These are phyloP conservation scores for Pygocentrus nattereri DNA, from an alignment of 2,797 vertebrate genomes.

Conservation along the genomic window DNA sequence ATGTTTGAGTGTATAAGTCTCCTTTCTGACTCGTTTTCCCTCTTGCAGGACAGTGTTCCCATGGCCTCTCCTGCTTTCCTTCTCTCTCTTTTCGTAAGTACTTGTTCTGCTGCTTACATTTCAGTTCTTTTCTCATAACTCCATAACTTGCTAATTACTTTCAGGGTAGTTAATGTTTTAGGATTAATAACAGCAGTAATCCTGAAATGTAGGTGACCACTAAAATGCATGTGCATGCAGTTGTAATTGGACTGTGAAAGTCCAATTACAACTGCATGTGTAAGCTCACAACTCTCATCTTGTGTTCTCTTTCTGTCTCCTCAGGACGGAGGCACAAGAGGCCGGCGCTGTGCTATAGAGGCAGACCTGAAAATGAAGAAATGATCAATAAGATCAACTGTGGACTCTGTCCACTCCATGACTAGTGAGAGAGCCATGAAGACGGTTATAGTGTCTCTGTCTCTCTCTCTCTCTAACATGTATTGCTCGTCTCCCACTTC, in stretches of 20 bases:
- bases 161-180: too few relatives aligned
- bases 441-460: not conserved
- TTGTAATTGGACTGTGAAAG: too few relatives aligned
- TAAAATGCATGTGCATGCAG: too few relatives aligned
- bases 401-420: not conserved
- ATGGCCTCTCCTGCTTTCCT: conserved; percentile 99
- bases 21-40: conserved; percentile 77
- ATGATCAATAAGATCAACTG: conserved; percentile 64
- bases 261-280: too few relatives aligned
- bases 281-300: not conserved
- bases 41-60: conserved; percentile 96
- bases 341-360: conserved; percentile 90
- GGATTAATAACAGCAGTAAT: too few relatives aligned
- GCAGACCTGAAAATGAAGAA: conserved; percentile 95
- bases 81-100: conserved; percentile 99
- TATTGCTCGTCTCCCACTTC: not conserved
- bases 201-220: too few relatives aligned
- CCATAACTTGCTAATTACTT: too few relatives aligned
- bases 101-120: conserved; percentile 55
- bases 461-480: not conserved
- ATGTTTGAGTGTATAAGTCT: conserved; percentile 71
- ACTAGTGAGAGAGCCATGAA: not conserved
- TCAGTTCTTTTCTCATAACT: too few relatives aligned
- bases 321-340: conserved; percentile 90
- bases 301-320: conserved; percentile 24